phyloP scores from a whole-genome alignment of 1,140 invertebrate genomes.

The Ceratina japonica region DNA sequence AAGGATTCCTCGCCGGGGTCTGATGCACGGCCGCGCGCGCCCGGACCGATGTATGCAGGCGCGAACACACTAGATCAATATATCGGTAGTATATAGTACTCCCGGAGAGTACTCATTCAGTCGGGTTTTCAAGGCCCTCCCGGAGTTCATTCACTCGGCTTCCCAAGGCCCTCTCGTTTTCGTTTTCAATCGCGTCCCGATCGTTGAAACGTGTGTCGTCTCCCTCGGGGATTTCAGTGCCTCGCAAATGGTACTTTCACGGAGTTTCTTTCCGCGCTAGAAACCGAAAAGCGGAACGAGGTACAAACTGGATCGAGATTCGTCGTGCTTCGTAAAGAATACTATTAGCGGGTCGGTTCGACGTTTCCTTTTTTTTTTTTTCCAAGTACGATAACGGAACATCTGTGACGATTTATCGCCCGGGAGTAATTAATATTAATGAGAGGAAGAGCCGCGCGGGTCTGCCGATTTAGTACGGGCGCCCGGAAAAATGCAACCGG shows the following conservation, averaged over 20 bases:
- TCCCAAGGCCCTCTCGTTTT: neutral
- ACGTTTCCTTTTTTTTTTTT: neutral
- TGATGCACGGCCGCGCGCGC: too few species aligned
- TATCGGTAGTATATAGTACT: conserved; percentile 8
- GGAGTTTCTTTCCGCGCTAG: conserved; percentile 25
- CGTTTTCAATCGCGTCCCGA: neutral
- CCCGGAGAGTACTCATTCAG: conserved; percentile 13
- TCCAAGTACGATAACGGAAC: neutral
- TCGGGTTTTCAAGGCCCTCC: neutral
- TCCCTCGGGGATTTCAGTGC: too few species aligned
- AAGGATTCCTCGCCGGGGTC: conserved; percentile 20
- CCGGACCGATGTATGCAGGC: conserved; percentile 10
- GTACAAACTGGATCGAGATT: neutral
- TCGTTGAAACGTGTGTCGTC: neutral
- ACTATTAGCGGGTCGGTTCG: neutral
- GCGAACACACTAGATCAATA: neutral
- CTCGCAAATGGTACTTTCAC: conserved; percentile 1
- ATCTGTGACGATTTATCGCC: conserved; percentile 7
- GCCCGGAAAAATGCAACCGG: conserved; percentile 28
- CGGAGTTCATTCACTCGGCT: neutral
- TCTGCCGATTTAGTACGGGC: conserved; percentile 2
- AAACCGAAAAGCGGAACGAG: conserved; percentile 18
- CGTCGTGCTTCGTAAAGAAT: neutral
- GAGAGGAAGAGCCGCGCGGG: neutral
- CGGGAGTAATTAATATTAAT: conserved; percentile 27